A percentile compares a stretch with the other conserved stretches of the same genome.
Conservation (phyloP, 2,113 vertebrate genomes). For the Sporophila hypoxantha region DNA sequence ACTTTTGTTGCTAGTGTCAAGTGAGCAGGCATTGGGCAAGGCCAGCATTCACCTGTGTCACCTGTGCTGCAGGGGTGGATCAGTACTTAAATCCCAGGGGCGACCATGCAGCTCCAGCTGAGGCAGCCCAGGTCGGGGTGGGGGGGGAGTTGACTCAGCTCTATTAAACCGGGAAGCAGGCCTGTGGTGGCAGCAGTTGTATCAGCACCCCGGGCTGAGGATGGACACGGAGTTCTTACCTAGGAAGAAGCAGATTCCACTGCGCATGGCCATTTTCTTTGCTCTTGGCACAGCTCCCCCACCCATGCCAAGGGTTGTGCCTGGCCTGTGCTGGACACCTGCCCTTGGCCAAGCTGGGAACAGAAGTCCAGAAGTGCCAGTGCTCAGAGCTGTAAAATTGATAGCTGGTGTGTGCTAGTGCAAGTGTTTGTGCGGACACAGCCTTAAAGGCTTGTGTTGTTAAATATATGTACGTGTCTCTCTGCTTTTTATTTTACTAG, state of each 20-base stretch:
- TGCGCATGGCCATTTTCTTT: neutral
- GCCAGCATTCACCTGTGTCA: neutral
- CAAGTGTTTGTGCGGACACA: neutral
- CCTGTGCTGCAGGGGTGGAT: neutral
- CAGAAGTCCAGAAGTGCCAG: neutral
- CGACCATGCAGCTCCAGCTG: accelerated
- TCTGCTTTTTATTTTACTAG: neutral
- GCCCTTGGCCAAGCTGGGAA: neutral
- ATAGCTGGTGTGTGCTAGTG: neutral
- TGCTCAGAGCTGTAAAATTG: neutral
- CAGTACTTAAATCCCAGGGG: neutral
- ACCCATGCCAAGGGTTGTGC: accelerated
- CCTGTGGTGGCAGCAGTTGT: too few relatives aligned
- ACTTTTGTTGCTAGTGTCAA: neutral
- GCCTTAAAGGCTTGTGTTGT: neutral
- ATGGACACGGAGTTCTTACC: accelerated
- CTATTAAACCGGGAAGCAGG: accelerated
- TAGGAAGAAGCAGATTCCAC: neutral
- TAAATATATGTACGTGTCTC: neutral
- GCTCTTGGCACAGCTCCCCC: neutral
- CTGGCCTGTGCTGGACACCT: accelerated
- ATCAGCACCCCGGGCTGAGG: neutral
- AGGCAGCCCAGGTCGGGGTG: neutral
- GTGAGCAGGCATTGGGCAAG: neutral
- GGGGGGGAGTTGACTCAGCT: neutral